Evolutionary conservation across 2,113 vertebrate species (phyloP).

Genomic region (Erpornis zantholeuca): DNA sequence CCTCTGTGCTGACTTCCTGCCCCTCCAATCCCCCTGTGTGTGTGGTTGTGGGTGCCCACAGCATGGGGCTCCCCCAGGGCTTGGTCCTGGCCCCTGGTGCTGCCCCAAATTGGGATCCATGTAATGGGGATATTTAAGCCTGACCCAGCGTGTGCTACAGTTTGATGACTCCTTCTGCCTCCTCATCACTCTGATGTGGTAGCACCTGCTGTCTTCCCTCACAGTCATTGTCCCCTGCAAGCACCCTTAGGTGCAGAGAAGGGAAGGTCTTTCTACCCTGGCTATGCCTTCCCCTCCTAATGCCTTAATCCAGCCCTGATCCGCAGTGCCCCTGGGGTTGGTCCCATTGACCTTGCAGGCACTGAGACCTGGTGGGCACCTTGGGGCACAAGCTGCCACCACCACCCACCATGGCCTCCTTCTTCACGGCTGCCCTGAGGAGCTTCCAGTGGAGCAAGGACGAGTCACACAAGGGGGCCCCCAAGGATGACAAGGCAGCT

Average conservation of each 20-base stretch:
- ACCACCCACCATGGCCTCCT: constrained; percentile 42
- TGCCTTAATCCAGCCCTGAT: constrained; percentile 78
- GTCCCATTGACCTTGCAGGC: constrained; percentile 61
- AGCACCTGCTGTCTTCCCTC: fast-evolving
- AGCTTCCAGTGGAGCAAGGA: neutral
- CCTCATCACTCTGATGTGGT: neutral
- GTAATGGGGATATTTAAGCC: neutral
- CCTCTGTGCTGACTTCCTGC: neutral
- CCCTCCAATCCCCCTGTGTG: neutral
- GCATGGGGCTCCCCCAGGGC: too few species aligned
- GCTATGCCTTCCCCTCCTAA: constrained; percentile 60
- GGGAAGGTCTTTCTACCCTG: neutral
- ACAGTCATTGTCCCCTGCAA: neutral
- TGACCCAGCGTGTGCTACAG: fast-evolving
- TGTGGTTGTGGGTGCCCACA: fast-evolving
- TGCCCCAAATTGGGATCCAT: fast-evolving
- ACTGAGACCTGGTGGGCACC: neutral
- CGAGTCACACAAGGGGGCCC: neutral
- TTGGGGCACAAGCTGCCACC: neutral
- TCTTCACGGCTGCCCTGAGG: constrained; percentile 66
- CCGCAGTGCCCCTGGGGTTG: constrained; percentile 31
- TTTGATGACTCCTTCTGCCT: neutral
- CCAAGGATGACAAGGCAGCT: constrained; percentile 53
- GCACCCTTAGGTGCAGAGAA: neutral
- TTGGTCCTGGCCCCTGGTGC: neutral